These are phyloP conservation scores for Dipodomys stephensi DNA, from an alignment of 2,113 vertebrate species.

Conservation along the genomic window DNA sequence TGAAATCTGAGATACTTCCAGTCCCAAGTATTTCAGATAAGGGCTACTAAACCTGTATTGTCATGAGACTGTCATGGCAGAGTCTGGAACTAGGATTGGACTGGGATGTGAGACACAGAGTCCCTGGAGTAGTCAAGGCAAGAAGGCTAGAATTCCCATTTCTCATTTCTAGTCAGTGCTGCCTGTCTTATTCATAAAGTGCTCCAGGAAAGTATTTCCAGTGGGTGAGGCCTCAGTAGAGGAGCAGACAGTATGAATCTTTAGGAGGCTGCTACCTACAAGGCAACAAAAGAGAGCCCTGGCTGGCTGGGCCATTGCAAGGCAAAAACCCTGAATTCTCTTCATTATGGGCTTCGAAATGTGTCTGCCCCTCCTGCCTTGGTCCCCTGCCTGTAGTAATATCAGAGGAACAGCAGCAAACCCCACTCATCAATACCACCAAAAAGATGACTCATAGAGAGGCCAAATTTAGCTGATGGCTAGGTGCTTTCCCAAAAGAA, in stretches of 20 bases:
- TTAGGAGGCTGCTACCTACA: neutral
- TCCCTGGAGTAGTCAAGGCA: no score
- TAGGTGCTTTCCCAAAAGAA: neutral
- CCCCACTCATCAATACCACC: neutral
- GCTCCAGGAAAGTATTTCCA: neutral
- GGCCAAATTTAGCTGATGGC: neutral
- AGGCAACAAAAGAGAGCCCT: neutral
- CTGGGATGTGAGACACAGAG: neutral
- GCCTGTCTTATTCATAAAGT: neutral
- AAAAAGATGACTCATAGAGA: neutral
- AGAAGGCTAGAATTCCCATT: neutral
- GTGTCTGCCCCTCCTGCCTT: no score
- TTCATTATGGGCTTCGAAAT: neutral
- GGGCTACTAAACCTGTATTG: neutral
- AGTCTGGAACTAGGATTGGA: neutral
- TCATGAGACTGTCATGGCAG: neutral
- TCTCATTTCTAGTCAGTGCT: neutral
- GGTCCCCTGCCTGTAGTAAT: neutral
- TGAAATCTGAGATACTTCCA: no score
- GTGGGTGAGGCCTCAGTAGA: neutral
- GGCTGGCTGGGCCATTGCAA: fast-evolving
- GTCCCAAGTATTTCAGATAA: neutral
- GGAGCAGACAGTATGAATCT: neutral
- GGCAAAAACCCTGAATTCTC: neutral
- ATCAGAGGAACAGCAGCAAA: neutral